Conservation (phyloP, 1,140 invertebrate species). For the Drosophila dunni region DNA sequence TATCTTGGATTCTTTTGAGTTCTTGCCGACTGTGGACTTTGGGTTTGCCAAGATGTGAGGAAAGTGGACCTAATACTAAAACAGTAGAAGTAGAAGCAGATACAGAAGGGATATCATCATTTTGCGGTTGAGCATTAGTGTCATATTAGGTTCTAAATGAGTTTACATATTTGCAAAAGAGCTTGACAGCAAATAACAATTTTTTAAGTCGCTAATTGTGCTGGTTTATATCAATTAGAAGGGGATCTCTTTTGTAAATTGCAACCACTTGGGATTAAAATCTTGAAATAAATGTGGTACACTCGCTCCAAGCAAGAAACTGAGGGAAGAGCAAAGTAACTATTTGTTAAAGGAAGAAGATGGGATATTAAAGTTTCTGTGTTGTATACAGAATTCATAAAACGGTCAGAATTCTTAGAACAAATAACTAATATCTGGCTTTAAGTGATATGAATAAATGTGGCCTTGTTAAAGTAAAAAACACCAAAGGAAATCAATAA, state of each 20-base stretch:
- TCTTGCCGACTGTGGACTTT: constrained; percentile 3
- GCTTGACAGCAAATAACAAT: constrained; percentile 23
- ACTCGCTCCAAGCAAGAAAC: too few species aligned
- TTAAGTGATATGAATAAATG: too few species aligned
- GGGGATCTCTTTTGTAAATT: not conserved
- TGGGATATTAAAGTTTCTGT: too few species aligned
- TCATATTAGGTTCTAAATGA: constrained; percentile 38
- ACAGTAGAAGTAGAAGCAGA: not conserved
- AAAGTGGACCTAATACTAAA: too few species aligned
- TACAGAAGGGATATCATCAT: not conserved
- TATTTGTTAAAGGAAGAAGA: too few species aligned
- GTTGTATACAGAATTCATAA: too few species aligned
- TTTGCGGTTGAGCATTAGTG: constrained; percentile 40
- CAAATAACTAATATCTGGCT: too few species aligned
- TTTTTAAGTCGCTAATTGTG: constrained; percentile 43
- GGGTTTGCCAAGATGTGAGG: not conserved
- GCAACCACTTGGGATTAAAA: not conserved
- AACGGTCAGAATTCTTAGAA: not conserved
- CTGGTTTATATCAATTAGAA: constrained; percentile 21
- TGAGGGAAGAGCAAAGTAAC: too few species aligned
- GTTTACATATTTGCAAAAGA: constrained; percentile 41
- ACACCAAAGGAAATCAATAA: not conserved
- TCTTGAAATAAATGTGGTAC: too few species aligned
- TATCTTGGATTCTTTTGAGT: constrained; percentile 64
- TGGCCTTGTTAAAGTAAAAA: too few species aligned